Conservation (phyloP, 2,797 vertebrate genomes). For the Rhynchonycteris naso region DNA sequence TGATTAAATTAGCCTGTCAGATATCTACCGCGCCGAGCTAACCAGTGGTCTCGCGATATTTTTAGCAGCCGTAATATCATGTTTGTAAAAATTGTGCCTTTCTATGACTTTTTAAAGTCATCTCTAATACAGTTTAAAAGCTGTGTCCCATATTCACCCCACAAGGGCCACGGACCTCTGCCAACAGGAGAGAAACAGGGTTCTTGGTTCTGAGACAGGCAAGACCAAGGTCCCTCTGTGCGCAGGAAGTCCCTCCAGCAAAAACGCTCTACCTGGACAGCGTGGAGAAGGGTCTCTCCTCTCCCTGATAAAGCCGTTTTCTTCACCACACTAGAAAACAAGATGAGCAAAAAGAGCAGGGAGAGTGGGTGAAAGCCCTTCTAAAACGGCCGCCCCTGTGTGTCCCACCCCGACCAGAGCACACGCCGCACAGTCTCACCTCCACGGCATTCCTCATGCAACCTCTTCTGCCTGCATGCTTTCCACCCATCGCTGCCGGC, state of each 20-base stretch:
- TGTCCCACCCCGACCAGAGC: not conserved
- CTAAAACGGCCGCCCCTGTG: not conserved
- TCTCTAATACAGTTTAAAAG: conserved; percentile 22
- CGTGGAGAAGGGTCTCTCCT: not conserved
- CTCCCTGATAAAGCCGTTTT: not conserved
- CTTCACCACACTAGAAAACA: not conserved
- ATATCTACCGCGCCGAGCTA: conserved; percentile 64
- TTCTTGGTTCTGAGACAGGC: not conserved
- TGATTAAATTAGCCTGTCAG: conserved; percentile 72
- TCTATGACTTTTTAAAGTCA: conserved; percentile 64
- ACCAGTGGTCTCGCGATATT: conserved; percentile 54
- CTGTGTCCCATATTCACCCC: conserved; percentile 22
- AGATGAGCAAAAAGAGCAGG: not conserved
- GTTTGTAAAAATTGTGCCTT: conserved; percentile 31
- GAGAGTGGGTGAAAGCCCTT: too few species aligned
- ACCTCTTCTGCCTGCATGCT: not conserved
- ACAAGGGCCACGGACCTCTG: not conserved
- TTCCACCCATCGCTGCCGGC: not conserved
- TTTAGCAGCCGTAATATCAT: conserved; percentile 67
- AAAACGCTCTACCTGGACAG: not conserved
- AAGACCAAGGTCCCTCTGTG: fast-evolving
- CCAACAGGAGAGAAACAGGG: not conserved
- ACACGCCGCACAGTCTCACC: fast-evolving
- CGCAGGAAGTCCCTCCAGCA: not conserved
- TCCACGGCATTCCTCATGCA: fast-evolving